These are phyloP conservation scores for Carettochelys insculpta DNA, from an alignment of 2,113 vertebrate genomes.

Conservation along the genomic window DNA sequence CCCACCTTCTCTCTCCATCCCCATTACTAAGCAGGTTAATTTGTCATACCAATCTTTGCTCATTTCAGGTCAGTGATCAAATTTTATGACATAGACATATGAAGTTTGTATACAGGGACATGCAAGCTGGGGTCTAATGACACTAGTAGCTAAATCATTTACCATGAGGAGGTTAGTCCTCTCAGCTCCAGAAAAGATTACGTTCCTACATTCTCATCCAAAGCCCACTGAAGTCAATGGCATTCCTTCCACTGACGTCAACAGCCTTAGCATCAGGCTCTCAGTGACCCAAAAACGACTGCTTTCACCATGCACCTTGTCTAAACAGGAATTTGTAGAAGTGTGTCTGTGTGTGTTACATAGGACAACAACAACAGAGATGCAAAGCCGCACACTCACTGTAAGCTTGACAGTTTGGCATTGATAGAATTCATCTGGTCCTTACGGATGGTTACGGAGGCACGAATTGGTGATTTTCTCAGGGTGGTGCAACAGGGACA, in stretches of 20 bases:
- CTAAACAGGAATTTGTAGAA: background rate
- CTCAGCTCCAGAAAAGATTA: background rate
- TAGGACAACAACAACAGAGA: background rate
- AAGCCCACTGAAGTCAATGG: background rate
- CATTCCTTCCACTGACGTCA: background rate
- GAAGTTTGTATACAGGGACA: background rate
- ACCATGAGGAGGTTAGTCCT: background rate
- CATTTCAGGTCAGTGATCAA: background rate
- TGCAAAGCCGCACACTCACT: background rate
- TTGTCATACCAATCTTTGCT: background rate
- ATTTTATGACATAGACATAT: accelerated
- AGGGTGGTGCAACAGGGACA: background rate
- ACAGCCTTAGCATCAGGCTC: background rate
- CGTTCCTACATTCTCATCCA: background rate
- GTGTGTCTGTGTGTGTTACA: background rate
- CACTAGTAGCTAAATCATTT: background rate
- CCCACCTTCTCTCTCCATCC: background rate
- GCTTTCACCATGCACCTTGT: background rate
- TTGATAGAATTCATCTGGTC: background rate
- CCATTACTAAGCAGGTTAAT: background rate
- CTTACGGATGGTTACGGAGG: background rate
- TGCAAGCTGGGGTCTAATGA: background rate
- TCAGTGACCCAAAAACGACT: background rate
- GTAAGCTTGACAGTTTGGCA: background rate
- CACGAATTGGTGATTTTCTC: background rate